These are phyloP conservation scores for Eulemur rubriventer DNA, from an alignment of 2,797 vertebrate species.

Conservation along the genomic window DNA sequence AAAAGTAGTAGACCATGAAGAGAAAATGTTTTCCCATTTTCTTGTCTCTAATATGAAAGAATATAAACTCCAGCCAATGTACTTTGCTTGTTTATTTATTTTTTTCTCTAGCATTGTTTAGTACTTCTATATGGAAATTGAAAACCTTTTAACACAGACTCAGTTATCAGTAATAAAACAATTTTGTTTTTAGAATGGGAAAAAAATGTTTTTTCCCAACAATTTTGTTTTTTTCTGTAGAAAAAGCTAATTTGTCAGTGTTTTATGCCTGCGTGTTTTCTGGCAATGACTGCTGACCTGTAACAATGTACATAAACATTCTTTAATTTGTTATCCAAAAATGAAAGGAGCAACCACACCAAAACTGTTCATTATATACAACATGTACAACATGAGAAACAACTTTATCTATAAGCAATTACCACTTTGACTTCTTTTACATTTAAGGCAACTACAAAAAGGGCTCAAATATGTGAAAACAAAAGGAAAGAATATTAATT, in stretches of 20 bases:
- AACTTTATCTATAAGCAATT: not conserved
- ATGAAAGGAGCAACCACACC: not conserved
- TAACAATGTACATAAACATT: not conserved
- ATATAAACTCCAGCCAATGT: not conserved
- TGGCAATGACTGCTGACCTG: not conserved
- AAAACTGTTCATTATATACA: not conserved
- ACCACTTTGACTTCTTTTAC: not conserved
- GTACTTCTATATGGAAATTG: not conserved
- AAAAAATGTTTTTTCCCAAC: not conserved
- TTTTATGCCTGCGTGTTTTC: not conserved
- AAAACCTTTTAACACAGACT: not conserved
- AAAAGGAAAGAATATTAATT: conserved; percentile 9
- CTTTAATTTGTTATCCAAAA: not conserved
- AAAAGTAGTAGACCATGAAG: not conserved
- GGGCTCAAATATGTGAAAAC: not conserved
- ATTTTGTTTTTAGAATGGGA: not conserved
- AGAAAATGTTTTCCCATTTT: not conserved
- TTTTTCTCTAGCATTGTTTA: not conserved
- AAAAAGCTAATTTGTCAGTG: not conserved
- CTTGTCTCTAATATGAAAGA: not conserved
- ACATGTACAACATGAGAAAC: not conserved
- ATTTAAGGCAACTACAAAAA: not conserved
- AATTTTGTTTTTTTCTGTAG: not conserved
- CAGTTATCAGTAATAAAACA: not conserved
- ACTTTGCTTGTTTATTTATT: not conserved